Evolutionary conservation across 2,888 invertebrate genomes (phyloP).

Genomic region (Heliconius charithonia): DNA sequence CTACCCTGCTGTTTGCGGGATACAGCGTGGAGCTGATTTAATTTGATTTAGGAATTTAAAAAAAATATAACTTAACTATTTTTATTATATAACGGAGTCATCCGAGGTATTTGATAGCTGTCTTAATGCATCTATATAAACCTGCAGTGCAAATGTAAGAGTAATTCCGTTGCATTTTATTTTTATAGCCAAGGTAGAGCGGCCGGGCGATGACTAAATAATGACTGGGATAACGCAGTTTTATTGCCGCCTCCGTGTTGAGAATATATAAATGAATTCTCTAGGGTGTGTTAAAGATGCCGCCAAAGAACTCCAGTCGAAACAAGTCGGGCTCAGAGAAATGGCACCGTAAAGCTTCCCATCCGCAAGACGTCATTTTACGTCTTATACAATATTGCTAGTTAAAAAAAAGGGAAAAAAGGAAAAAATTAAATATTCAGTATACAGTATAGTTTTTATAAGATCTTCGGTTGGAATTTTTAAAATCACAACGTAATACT

Average conservation of each 20-base stretch:
- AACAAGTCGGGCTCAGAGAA: conserved; percentile 79
- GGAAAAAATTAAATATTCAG: conserved; percentile 40
- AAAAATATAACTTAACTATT: neutral
- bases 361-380: conserved; percentile 77
- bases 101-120: neutral
- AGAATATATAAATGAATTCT: conserved; percentile 83
- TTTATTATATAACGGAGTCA: neutral
- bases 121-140: conserved; percentile 29
- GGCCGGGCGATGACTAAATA: conserved; percentile 82
- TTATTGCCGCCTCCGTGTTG: conserved; percentile 82
- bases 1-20: too few relatives aligned
- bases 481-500: neutral
- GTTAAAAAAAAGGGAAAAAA: conserved; percentile 60
- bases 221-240: conserved; percentile 83
- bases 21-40: too few relatives aligned
- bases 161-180: conserved; percentile 79
- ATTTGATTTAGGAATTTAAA: too few relatives aligned
- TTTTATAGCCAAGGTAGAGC: conserved; percentile 62
- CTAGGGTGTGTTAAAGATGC: conserved; percentile 82
- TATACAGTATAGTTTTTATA: neutral
- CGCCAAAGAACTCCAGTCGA: conserved; percentile 80
- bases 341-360: conserved; percentile 79
- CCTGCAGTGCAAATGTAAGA: conserved; percentile 51
- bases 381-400: conserved; percentile 66
- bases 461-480: neutral